Conservation (phyloP, 2,888 invertebrate genomes). For the Melitaea athalia region DNA sequence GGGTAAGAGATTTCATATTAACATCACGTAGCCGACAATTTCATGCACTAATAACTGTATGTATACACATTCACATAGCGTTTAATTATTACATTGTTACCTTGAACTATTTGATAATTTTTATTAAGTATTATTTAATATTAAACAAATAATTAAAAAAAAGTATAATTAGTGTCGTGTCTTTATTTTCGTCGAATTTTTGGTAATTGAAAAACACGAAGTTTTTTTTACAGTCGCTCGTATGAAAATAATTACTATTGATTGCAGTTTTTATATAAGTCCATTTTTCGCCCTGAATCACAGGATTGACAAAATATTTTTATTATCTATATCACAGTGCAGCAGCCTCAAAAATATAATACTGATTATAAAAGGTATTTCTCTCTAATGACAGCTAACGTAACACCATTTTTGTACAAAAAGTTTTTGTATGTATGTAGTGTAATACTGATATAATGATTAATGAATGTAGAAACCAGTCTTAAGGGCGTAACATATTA, state of each 20-base stretch:
- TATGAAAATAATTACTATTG: no score
- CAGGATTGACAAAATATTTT: not conserved
- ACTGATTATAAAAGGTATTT: conserved; percentile 31
- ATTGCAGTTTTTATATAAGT: no score
- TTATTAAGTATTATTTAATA: not conserved
- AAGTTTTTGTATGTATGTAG: conserved; percentile 4
- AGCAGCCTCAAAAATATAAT: not conserved
- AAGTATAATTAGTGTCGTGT: no score
- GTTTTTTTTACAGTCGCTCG: no score
- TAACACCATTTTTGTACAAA: conserved; percentile 30
- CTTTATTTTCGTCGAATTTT: no score
- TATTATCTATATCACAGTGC: not conserved
- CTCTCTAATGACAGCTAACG: conserved; percentile 29
- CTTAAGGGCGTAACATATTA: no score
- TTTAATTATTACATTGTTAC: conserved; percentile 26
- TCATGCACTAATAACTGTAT: conserved; percentile 37
- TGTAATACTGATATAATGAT: not conserved
- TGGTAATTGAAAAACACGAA: no score
- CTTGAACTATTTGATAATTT: conserved; percentile 28
- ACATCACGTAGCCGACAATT: conserved; percentile 19
- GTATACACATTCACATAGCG: conserved; percentile 17
- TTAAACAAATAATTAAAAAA: no score
- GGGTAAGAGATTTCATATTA: conserved; percentile 15
- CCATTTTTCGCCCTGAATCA: no score
- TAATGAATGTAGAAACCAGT: not conserved